These are phyloP conservation scores for Napeogenes inachia DNA, from an alignment of 2,888 invertebrate genomes.

Conservation along the genomic window DNA sequence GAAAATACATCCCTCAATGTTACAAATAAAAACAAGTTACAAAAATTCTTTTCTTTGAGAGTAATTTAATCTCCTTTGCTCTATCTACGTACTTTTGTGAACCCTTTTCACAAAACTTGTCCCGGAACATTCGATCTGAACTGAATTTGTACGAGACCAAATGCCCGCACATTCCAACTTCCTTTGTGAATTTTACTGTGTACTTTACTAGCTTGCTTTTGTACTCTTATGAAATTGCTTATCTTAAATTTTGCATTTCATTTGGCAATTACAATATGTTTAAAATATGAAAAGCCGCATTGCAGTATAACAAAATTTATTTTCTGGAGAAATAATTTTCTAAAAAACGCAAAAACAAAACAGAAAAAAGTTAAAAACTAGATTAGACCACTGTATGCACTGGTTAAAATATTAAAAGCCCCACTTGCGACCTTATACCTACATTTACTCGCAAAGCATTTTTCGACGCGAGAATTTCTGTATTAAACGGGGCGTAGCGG, in stretches of 20 bases:
- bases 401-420: conserved; percentile 22
- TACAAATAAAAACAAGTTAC: conserved; percentile 24
- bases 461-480: conserved; percentile 21
- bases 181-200: conserved; percentile 67
- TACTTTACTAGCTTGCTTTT: conserved; percentile 64
- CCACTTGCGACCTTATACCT: conserved; percentile 20
- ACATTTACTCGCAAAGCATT: conserved; percentile 19
- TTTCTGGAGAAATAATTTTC: conserved; percentile 9
- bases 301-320: conserved; percentile 2
- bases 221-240: conserved; percentile 65
- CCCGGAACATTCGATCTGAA: conserved; percentile 67
- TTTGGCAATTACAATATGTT: background rate
- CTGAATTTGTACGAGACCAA: conserved; percentile 68
- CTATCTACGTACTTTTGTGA: conserved; percentile 54
- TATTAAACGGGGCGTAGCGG: conserved; percentile 18
- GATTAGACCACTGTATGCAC: conserved; percentile 21
- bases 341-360: background rate
- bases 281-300: background rate
- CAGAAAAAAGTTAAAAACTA: conserved; percentile 18
- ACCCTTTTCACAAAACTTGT: conserved; percentile 71
- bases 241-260: conserved; percentile 38
- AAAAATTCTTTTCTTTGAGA: conserved; percentile 40
- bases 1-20: conserved; percentile 21
- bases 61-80: conserved; percentile 65
- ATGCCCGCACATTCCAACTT: conserved; percentile 66